Base-by-base conservation (phyloP, 2,888 invertebrate genomes). In the Lithosia quadra region DNA sequence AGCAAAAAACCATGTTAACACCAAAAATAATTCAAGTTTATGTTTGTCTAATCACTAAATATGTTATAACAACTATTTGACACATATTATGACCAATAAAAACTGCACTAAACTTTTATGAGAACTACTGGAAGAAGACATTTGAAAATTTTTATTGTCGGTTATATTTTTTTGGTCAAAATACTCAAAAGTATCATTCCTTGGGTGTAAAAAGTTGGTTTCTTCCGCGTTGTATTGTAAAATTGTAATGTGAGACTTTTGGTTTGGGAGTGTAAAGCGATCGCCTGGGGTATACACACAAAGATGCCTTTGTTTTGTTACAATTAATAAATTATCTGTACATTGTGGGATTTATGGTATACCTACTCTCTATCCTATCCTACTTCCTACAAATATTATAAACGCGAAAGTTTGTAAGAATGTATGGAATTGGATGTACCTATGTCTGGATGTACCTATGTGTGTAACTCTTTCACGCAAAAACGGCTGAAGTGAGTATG, bases 141-240 rank as follows among this genome's bases (percentile, higher is more conserved):
- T 24, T 49, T 28, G 39, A 21, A 62, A 15, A 34, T 8, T 62
- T 62, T 62, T n/a, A 49, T 18, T 24, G 49, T 62, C n/a, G 28
- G 28, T 62, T 62, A 56, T 18, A 43, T 4, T 11, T 62, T 60
- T 62, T 58, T 62, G 49, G n/a, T 18, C n/a, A n/a, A n/a, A n/a
- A n/a, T n/a, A n/a, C n/a, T 49, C 21, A 28, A 18, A 21, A n/a
- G 28, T 61, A 60, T 39, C 39, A 9, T 24, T 36, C 22, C 60
- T 33, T 28, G 28, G 28, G 8, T 8, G 18, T 39, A 64, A 64
- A 57, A 57, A 56, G 13, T 28, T n/a, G 13, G 18, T 24, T 57
- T 18, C 28, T 49, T 62, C 62, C 62, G 62, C 11, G n/a, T 49
- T n/a, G 62, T n/a, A n/a, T n/a, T n/a, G n/a, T n/a, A n/a, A n/a